Percentiles rank a stretch among this genome's conserved stretches.
phyloP scores from a whole-genome alignment of 2,888 invertebrate species.

The Ophion slaviceki region DNA sequence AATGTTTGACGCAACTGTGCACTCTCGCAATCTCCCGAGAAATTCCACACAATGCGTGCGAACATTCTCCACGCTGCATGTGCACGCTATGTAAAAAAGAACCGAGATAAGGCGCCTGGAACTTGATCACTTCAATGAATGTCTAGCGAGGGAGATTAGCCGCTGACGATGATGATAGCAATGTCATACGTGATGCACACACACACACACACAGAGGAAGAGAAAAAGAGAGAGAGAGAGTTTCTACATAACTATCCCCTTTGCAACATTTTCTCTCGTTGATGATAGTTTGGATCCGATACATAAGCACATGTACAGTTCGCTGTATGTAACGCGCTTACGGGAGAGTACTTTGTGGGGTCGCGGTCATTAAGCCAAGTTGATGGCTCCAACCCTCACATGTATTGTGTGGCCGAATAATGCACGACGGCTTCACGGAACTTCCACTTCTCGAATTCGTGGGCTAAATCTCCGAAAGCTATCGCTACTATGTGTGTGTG shows the following conservation, averaged over 20 bases:
- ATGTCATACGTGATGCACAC: neutral
- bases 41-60: neutral
- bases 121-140: slow-evolving; percentile 47
- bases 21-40: neutral
- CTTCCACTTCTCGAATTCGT: slow-evolving; percentile 46
- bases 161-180: slow-evolving; percentile 33
- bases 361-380: slow-evolving; percentile 50
- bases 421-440: slow-evolving; percentile 2
- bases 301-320: neutral
- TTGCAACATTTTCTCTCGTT: slow-evolving; percentile 46
- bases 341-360: slow-evolving; percentile 32
- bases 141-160: slow-evolving; percentile 46
- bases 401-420: slow-evolving; percentile 32
- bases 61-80: neutral
- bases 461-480: slow-evolving; percentile 6
- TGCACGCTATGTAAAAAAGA: slow-evolving; percentile 18
- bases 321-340: slow-evolving; percentile 1
- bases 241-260: slow-evolving; percentile 24
- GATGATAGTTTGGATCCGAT: slow-evolving; percentile 39
- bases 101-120: slow-evolving; percentile 11
- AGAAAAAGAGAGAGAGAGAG: neutral
- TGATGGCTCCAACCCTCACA: slow-evolving; percentile 44
- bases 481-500: neutral
- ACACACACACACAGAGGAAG: neutral
- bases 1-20: neutral